These are phyloP conservation scores for Poecilia picta DNA, from an alignment of 2,797 vertebrate species.

Conservation along the genomic window DNA sequence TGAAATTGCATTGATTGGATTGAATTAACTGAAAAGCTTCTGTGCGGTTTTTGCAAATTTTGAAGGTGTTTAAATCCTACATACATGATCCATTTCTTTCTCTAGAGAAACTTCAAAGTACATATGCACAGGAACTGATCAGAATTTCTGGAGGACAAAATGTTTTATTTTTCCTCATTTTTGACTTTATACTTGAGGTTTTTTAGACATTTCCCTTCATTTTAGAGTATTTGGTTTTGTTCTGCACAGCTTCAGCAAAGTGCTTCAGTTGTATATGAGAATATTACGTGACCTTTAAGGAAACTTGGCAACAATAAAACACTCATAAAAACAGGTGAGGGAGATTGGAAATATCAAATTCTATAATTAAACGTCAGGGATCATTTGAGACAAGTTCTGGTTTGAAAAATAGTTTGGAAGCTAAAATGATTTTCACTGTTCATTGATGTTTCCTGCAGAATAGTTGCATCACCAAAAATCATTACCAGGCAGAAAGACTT, in stretches of 20 bases:
- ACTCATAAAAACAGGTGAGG: not conserved
- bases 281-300: not conserved
- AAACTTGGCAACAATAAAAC: not conserved
- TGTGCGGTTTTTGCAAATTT: not conserved
- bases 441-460: not conserved
- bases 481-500: not conserved
- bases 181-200: not conserved
- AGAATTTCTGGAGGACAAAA: not conserved
- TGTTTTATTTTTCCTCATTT: not conserved
- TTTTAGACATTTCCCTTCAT: not conserved
- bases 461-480: not conserved
- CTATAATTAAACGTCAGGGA: not conserved
- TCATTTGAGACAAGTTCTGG: not conserved
- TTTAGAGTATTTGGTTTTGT: not conserved
- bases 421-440: not conserved
- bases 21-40: not conserved
- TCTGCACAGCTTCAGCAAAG: not conserved
- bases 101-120: not conserved
- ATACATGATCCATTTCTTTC: not conserved
- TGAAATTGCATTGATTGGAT: constrained; percentile 10
- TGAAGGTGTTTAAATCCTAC: not conserved
- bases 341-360: not conserved
- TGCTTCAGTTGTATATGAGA: not conserved
- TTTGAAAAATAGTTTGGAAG: not conserved
- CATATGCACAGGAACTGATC: not conserved